Conservation (phyloP, 2,797 vertebrate genomes). For the Bufotes viridis region DNA sequence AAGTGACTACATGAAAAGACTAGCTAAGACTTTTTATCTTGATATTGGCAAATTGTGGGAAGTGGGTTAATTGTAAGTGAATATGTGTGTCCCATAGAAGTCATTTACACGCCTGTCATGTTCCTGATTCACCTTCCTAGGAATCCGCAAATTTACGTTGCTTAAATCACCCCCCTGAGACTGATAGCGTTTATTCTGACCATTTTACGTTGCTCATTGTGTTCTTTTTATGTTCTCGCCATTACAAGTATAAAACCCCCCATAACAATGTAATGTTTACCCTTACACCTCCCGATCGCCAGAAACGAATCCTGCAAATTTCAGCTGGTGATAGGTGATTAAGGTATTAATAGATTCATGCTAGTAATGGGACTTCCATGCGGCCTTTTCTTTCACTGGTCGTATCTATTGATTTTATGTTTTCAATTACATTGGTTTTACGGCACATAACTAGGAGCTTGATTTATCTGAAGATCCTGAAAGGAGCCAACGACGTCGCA, state of each 20-base stretch:
- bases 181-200: background rate
- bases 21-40: background rate
- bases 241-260: background rate
- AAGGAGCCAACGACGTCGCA: background rate
- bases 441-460: background rate
- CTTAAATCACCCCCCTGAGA: background rate
- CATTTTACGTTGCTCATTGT: background rate
- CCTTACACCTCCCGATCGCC: background rate
- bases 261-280: background rate
- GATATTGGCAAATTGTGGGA: background rate
- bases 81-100: background rate
- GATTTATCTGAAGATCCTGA: slow-evolving; percentile 12
- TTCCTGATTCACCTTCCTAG: background rate
- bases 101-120: background rate
- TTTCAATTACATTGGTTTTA: slow-evolving; percentile 26
- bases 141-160: background rate
- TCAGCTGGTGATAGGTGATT: background rate
- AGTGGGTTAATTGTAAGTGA: background rate
- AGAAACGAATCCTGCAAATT: background rate
- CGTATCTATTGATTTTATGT: slow-evolving; percentile 34
- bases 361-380: background rate
- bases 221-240: background rate
- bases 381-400: background rate
- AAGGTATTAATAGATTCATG: slow-evolving; percentile 5
- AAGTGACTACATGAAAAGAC: background rate